A percentile compares a stretch with the other conserved stretches of the same genome.
phyloP scores from a whole-genome alignment of 1,140 invertebrate species.

The Rhagoletis pomonella region DNA sequence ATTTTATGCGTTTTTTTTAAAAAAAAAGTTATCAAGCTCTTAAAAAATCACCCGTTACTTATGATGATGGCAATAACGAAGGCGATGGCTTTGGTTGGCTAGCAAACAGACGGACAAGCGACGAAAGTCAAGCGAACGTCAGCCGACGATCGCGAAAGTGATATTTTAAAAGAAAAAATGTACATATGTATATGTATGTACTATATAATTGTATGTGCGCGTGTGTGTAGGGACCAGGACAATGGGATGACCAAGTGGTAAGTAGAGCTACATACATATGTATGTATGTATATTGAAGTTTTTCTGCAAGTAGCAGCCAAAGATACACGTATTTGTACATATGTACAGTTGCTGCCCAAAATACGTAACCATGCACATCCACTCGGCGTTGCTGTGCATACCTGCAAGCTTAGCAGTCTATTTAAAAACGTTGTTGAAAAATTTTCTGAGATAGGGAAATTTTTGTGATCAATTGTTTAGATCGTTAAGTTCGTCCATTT shows the following conservation, averaged over 20 bases:
- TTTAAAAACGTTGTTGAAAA: too few species aligned
- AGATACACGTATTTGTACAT: not conserved
- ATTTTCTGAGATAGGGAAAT: too few species aligned
- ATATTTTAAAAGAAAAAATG: not conserved
- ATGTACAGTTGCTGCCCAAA: not conserved
- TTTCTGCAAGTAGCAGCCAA: too few species aligned
- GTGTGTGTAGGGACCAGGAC: not conserved
- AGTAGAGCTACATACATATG: not conserved
- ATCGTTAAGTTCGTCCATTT: too few species aligned
- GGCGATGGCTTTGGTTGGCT: conserved; percentile 14
- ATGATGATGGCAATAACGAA: not conserved
- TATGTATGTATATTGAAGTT: not conserved
- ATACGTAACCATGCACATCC: too few species aligned
- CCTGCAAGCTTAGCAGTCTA: too few species aligned
- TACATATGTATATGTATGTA: too few species aligned
- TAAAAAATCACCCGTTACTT: not conserved
- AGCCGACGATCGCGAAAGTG: conserved; percentile 30
- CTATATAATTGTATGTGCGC: not conserved
- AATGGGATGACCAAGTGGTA: not conserved
- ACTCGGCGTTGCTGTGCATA: too few species aligned
- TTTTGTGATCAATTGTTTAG: too few species aligned
- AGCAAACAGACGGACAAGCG: not conserved
- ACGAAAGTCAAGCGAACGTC: not conserved
- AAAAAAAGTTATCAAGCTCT: too few species aligned
- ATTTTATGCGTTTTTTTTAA: too few species aligned